Percentiles rank a stretch among this genome's conserved stretches.
These are phyloP conservation scores for Anthopleura xanthogrammica DNA, from an alignment of 92 coral and sea anemone genomes.

Conservation along the genomic window DNA sequence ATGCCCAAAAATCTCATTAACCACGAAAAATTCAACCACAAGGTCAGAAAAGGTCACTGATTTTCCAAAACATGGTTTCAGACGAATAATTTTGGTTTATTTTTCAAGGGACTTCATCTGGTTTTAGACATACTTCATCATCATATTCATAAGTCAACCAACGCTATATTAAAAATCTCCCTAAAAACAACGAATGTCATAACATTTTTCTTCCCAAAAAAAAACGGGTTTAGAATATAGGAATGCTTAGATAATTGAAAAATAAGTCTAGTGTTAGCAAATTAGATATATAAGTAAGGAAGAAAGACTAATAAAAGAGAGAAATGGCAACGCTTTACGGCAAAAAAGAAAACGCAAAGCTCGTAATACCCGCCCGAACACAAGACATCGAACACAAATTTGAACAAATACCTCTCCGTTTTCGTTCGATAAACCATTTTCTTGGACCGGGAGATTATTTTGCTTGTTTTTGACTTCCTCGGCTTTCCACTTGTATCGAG, in stretches of 20 bases:
- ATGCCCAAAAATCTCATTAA: background rate
- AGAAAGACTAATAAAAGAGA: background rate
- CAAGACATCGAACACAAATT: background rate
- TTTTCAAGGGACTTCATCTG: background rate
- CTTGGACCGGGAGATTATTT: constrained; percentile 4
- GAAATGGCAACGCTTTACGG: background rate
- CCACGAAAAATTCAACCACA: background rate
- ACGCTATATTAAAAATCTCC: constrained; percentile 7
- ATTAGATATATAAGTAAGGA: background rate
- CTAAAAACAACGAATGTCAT: background rate
- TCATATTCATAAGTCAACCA: constrained; percentile 7
- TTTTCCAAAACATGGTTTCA: background rate
- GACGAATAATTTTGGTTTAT: background rate
- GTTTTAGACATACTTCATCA: background rate
- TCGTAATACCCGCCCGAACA: constrained; percentile 18
- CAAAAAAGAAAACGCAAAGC: constrained; percentile 4
- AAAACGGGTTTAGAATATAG: background rate
- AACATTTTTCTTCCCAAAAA: background rate
- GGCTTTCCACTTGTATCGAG: constrained; percentile 80
- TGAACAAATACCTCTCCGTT: constrained; percentile 23
- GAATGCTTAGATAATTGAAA: background rate
- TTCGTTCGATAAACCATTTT: constrained; percentile 21
- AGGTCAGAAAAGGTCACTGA: background rate
- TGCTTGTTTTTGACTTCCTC: constrained; percentile 27
- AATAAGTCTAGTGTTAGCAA: background rate